Conservation (phyloP, 2,113 vertebrate species). For the Odocoileus virginianus region DNA sequence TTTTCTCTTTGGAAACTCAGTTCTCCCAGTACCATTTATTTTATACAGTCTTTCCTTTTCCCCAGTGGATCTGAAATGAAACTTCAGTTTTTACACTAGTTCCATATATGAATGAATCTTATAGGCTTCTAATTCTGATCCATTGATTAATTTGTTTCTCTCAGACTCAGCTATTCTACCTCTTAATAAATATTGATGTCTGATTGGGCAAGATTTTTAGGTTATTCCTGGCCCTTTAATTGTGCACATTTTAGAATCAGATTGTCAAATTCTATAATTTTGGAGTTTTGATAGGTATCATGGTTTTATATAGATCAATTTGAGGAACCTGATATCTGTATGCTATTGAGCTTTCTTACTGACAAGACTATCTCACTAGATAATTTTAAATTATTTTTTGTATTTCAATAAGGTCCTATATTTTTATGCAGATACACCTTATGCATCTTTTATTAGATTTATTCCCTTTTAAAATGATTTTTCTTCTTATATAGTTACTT, state of each 20-base stretch:
- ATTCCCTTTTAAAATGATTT: background rate
- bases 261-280: background rate
- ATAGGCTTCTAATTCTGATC: background rate
- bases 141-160: background rate
- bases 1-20: background rate
- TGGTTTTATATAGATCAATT: background rate
- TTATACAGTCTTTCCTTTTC: background rate
- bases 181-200: background rate
- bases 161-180: background rate
- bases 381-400: constrained; percentile 1
- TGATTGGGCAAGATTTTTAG: background rate
- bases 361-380: background rate
- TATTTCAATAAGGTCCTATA: background rate
- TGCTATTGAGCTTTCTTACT: background rate
- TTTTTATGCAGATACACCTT: background rate
- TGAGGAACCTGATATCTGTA: background rate
- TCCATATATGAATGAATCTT: background rate
- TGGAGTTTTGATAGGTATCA: background rate
- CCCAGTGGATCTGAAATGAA: background rate
- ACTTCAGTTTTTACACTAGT: background rate
- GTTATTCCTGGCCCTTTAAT: background rate
- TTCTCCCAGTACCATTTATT: background rate
- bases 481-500: background rate
- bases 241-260: background rate
- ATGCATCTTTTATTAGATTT: background rate